Percentiles rank a stretch among this genome's conserved stretches.
Conservation (phyloP, 2,113 vertebrate genomes). For the Orycteropus afer region DNA sequence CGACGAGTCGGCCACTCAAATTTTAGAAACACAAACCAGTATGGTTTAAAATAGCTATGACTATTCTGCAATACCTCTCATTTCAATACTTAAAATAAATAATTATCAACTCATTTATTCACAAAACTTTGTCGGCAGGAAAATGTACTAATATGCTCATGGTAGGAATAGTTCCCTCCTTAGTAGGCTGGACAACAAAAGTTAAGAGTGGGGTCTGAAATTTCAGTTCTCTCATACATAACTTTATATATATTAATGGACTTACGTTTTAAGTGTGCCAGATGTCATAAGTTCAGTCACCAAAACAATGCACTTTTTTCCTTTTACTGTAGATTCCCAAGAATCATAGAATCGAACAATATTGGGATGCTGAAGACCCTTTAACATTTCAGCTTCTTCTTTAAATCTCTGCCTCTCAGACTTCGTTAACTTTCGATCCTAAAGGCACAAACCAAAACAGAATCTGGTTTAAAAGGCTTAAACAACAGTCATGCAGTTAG, state of each 20-base stretch:
- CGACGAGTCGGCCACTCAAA: neutral
- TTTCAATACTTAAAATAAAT: conserved; percentile 44
- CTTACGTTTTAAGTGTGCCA: conserved; percentile 99
- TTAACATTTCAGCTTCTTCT: conserved; percentile 99
- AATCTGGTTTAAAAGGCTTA: conserved; percentile 50
- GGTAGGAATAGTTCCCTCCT: neutral
- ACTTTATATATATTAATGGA: conserved; percentile 63
- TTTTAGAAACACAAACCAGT: conserved; percentile 28
- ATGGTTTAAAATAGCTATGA: conserved; percentile 29
- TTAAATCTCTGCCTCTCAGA: conserved; percentile 98
- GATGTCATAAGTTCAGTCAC: conserved; percentile 99
- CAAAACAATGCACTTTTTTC: conserved; percentile 98
- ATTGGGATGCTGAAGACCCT: conserved; percentile 99
- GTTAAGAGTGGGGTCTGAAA: neutral
- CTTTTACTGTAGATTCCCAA: conserved; percentile 98
- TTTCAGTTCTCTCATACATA: neutral
- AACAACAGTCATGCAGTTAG: neutral
- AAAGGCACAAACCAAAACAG: conserved; percentile 66
- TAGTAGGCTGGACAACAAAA: neutral
- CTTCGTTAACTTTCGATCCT: conserved; percentile 98
- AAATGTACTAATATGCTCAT: conserved; percentile 23
- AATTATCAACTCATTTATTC: conserved; percentile 39
- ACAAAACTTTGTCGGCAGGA: neutral
- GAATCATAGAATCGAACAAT: conserved; percentile 99
- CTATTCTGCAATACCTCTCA: conserved; percentile 9